Evolutionary conservation across 2,888 invertebrate species (phyloP), one percentile per base, ranked within the genome.

Genomic region (Tachina grossa): DNA sequence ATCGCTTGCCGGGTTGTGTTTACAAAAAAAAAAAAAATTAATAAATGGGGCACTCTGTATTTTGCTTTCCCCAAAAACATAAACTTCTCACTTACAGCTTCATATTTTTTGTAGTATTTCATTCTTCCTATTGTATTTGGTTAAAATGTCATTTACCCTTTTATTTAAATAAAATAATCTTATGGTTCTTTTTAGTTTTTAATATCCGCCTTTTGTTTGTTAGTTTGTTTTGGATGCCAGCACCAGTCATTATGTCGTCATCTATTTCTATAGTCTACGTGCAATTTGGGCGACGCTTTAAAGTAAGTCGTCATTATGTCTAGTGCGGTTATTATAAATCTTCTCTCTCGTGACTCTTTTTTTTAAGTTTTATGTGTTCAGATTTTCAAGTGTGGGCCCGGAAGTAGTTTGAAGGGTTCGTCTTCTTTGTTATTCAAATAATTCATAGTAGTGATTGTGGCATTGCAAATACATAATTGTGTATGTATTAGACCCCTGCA

Each of bases 241-340:
- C 72, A 75, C 55, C 72, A 75, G 57, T 80, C 80, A 45, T 57
- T 57, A 65, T 80, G 84, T 80, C 74, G 68, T 75, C 83, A 79
- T 72, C 76, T 85, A 76, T 59, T 80, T 80, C 51, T 65, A 53
- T 43, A 75, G 83, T 61, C 51, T 71, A 68, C 55, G 65, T 71
- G 63, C 39, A 51, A 63, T 74, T 65, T 77, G 43, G 45, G 14
- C 76, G 75, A 69, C 72, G 49, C 71, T 82, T 85, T 78, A 75
- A 71, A 55, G 41, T 61, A 72, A 79, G 83, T 80, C 85, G 83
- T 85, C 85, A 83, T 79, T 83, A 76, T 83, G 85, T 85, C 85
- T 85, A 80, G 76, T 85, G 77, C 68, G 84, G 80, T 86, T 84
- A 76, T 69, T 65, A 80, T 81, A 75, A 81, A 81, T 84, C 75